Conservation (phyloP, 2,888 invertebrate genomes). For the Trissolcus japonicus region DNA sequence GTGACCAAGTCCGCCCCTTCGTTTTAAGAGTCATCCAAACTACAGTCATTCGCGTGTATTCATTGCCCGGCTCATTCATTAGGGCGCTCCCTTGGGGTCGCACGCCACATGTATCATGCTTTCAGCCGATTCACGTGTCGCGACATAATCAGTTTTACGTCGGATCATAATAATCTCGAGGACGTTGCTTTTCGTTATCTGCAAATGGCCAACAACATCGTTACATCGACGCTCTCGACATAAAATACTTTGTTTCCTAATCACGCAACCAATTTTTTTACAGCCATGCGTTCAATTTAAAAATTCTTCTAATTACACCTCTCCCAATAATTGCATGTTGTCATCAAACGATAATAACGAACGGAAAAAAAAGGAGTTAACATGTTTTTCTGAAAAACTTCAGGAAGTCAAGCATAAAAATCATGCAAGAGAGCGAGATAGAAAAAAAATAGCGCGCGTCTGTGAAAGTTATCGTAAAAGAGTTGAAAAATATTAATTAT, state of each 20-base stretch:
- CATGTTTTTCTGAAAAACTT: too few relatives aligned
- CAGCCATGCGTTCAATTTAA: too few relatives aligned
- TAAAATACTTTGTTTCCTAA: constrained; percentile 28
- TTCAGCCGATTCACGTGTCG: constrained; percentile 62
- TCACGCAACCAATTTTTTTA: constrained; percentile 8
- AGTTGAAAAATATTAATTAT: constrained; percentile 31
- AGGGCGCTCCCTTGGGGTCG: constrained; percentile 60
- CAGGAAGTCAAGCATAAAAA: too few relatives aligned
- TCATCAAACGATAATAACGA: background rate
- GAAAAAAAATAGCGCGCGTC: too few relatives aligned
- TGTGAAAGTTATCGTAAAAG: constrained; percentile 4
- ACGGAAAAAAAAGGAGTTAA: background rate
- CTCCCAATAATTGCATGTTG: too few relatives aligned
- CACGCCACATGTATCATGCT: constrained; percentile 52
- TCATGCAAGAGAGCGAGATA: too few relatives aligned
- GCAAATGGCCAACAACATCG: constrained; percentile 31
- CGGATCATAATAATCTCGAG: constrained; percentile 51
- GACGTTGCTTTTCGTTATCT: constrained; percentile 44
- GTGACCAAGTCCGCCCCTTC: constrained; percentile 66
- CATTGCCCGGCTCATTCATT: constrained; percentile 66
- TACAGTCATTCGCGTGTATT: constrained; percentile 62
- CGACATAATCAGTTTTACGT: constrained; percentile 63
- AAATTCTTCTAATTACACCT: too few relatives aligned
- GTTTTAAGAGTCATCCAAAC: constrained; percentile 68
- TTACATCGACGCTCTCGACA: constrained; percentile 21